Conservation (phyloP, 2,888 invertebrate genomes). For the Pristionchus entomophagus region DNA sequence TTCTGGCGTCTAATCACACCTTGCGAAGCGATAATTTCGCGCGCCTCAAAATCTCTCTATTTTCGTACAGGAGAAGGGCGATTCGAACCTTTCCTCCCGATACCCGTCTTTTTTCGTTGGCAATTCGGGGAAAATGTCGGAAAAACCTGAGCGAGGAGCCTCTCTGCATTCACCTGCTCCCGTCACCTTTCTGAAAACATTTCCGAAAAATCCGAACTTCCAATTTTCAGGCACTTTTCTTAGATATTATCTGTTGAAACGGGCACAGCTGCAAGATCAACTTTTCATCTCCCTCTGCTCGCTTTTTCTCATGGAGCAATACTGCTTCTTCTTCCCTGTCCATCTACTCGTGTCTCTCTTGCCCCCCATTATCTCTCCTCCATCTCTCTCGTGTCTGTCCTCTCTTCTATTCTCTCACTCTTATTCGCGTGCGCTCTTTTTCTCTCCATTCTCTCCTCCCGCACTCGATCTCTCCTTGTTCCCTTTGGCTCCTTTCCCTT, state of each 20-base stretch:
- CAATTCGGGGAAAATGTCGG: slow-evolving; percentile 4
- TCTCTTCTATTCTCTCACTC: slow-evolving; percentile 28
- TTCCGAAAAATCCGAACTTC: not conserved
- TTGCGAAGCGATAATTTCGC: not conserved
- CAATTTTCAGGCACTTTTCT: not conserved
- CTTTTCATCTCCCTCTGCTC: not conserved
- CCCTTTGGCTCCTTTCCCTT: not conserved
- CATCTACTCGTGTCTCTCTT: not conserved
- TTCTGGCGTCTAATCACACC: not conserved
- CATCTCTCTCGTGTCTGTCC: not conserved
- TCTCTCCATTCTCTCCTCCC: slow-evolving; percentile 12
- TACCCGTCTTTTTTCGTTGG: slow-evolving; percentile 1
- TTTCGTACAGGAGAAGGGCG: not conserved
- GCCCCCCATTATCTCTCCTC: not conserved
- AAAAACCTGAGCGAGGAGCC: not conserved
- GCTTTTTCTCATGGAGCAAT: not conserved
- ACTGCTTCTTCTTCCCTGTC: slow-evolving; percentile 6
- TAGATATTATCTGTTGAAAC: not conserved
- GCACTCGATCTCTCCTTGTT: not conserved
- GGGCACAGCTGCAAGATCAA: not conserved
- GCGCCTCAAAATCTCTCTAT: not conserved
- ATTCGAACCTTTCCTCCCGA: not conserved
- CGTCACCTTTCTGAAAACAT: slow-evolving; percentile 17
- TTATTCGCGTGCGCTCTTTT: slow-evolving; percentile 19
- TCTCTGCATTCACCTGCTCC: not conserved